A percentile compares a stretch with the other conserved stretches of the same genome.
These are phyloP conservation scores for Caenorhabditis wallacei DNA, from an alignment of 2,888 invertebrate species.

Conservation along the genomic window DNA sequence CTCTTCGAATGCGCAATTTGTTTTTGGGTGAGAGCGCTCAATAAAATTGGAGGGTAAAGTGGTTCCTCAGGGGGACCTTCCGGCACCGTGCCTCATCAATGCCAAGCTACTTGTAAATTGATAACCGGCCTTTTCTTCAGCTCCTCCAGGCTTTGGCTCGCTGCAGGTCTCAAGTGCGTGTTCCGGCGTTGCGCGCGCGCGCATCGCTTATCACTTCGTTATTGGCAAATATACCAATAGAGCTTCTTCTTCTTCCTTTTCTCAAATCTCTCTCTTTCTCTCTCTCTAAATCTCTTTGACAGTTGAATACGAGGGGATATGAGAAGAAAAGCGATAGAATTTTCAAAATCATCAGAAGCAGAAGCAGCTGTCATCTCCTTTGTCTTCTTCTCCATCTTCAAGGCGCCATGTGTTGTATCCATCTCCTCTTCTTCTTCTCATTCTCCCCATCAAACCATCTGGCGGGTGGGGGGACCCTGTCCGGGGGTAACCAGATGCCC, in stretches of 20 bases:
- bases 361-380: constrained; percentile 46
- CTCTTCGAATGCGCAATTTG: constrained; percentile 40
- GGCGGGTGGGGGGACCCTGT: constrained; percentile 12
- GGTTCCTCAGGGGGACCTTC: no score
- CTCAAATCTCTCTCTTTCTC: background rate
- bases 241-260: background rate
- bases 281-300: background rate
- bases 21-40: constrained; percentile 6
- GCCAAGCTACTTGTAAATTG: background rate
- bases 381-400: constrained; percentile 25
- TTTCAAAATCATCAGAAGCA: constrained; percentile 9
- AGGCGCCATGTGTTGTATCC: constrained; percentile 54
- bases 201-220: constrained; percentile 50
- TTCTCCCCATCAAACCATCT: constrained; percentile 46
- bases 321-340: background rate
- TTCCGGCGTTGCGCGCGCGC: constrained; percentile 38
- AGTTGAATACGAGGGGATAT: background rate
- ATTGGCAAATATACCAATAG: no score
- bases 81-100: background rate
- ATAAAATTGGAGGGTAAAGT: background rate
- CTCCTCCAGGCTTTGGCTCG: background rate
- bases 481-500: constrained; percentile 31
- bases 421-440: constrained; percentile 4
- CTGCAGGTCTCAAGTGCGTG: constrained; percentile 35
- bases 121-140: constrained; percentile 5